Evolutionary conservation across 2,113 vertebrate genomes (phyloP), one percentile per base, ranked within the genome.

Genomic region (Nibea albiflora): DNA sequence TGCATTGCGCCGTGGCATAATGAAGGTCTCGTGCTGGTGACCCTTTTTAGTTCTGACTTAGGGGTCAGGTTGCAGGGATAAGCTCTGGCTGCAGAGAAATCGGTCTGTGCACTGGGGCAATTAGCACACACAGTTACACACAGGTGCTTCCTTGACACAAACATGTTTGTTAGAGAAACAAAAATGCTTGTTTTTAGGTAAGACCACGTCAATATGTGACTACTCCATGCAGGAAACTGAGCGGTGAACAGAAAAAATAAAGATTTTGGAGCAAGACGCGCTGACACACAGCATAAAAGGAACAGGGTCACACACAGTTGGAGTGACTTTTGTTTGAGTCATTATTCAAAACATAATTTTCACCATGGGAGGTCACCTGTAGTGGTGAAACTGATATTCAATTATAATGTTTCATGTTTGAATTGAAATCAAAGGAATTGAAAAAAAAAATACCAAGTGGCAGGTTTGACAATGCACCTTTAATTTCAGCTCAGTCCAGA

Each of bases 1-100:
- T 92, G 86, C 88, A 90, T 90, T 24, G 47, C 26, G 58, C n/a
- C 39, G 56, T 56, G 22, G 82, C 24, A 82, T 90, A 92, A 90
- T 88, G 81, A 87, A 82, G 90, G 83, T 87, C 81, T 80, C 22
- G 24, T 79, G 83, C 68, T 47, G 26, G 61, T 78, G 79, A 86
- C 83, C 87, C 85, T 77, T 90, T 86, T 86, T 87, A 88, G 75
- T 82, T 57, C 39, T 73, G 83, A 76, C 81, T 89, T n/a, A 10
- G 54, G 66, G 78, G 83, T 77, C 76, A 53, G 20, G 75, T 64
- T 73, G 76, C 68, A 17, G 83, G 72, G 35, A 82, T 78, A 46
- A 81, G 70, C 66, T 73, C 19, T 24, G 35, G 57, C 79, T 78
- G 69, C 58, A 73, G 20, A 68, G 63, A 52, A 79, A 78, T 72